These are phyloP conservation scores for Lates calcarifer DNA, from an alignment of 2,113 vertebrate genomes.

Conservation along the genomic window DNA sequence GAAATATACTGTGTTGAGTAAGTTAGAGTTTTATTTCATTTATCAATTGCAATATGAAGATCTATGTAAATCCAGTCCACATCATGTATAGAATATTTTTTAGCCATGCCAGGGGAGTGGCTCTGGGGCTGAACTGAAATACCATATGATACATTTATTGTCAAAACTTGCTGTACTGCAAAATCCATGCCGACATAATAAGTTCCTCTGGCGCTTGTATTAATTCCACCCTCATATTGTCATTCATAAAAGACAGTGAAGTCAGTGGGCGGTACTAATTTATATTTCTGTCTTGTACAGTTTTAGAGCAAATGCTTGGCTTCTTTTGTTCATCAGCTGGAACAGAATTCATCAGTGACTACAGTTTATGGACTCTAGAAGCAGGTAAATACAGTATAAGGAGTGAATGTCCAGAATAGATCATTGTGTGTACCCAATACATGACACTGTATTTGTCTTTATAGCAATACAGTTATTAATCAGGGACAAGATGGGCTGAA, in stretches of 20 bases:
- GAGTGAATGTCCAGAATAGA: neutral
- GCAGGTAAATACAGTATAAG: neutral
- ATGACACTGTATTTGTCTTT: neutral
- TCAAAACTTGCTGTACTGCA: neutral
- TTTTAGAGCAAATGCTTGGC: neutral
- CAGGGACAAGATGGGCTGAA: neutral
- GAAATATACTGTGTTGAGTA: too few species aligned
- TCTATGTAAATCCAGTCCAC: too few species aligned
- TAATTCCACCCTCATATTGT: slow-evolving; percentile 11
- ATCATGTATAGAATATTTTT: too few species aligned
- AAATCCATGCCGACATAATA: slow-evolving; percentile 21
- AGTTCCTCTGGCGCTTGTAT: neutral
- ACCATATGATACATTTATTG: neutral
- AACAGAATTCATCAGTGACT: neutral
- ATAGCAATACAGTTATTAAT: neutral
- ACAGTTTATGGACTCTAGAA: neutral
- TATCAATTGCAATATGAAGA: too few species aligned
- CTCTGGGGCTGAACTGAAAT: too few species aligned
- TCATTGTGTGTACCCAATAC: neutral
- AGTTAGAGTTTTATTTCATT: too few species aligned
- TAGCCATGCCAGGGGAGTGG: too few species aligned
- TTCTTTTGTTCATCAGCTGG: neutral
- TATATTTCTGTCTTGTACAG: neutral
- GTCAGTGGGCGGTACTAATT: neutral
- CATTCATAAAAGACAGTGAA: slow-evolving; percentile 2